These are phyloP conservation scores for Synanceia verrucosa DNA, from an alignment of 2,797 vertebrate genomes.

Conservation along the genomic window DNA sequence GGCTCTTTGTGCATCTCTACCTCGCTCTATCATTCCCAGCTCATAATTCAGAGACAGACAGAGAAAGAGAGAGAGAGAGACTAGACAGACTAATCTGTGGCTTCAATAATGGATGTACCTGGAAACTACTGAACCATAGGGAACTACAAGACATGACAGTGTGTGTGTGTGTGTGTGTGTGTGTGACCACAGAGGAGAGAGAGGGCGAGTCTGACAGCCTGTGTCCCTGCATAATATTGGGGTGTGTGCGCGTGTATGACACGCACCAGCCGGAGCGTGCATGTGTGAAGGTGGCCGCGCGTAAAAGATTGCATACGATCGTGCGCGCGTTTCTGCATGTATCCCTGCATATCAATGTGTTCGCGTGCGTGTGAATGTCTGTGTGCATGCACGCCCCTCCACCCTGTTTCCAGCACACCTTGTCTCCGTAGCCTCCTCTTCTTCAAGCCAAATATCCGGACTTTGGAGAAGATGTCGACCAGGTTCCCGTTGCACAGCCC, in stretches of 20 bases:
- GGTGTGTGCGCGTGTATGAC: constrained; percentile 3
- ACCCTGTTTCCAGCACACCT: constrained; percentile 81
- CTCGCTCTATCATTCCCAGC: too few relatives aligned
- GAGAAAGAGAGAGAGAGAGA: constrained; percentile 30
- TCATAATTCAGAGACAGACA: constrained; percentile 13
- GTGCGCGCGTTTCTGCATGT: background rate
- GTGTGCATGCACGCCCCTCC: constrained; percentile 7
- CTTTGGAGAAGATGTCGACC: constrained; percentile 98
- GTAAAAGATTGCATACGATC: constrained; percentile 17
- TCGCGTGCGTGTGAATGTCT: background rate
- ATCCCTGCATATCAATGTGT: constrained; percentile 12
- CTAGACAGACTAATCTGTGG: constrained; percentile 66
- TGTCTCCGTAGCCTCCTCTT: constrained; percentile 94
- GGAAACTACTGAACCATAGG: constrained; percentile 71
- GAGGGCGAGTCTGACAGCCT: constrained; percentile 31
- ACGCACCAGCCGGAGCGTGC: constrained; percentile 28
- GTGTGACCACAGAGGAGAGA: constrained; percentile 11
- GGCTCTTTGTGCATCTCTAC: too few relatives aligned
- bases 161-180: constrained; percentile 30
- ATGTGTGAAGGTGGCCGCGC: constrained; percentile 11
- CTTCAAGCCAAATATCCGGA: constrained; percentile 96
- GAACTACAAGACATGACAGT: constrained; percentile 63
- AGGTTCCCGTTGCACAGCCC: constrained; percentile 94
- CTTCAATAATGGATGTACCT: constrained; percentile 76
- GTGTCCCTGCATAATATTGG: constrained; percentile 40